phyloP scores from a whole-genome alignment of 2,113 vertebrate genomes.

The Sarotherodon lohbergeri region DNA sequence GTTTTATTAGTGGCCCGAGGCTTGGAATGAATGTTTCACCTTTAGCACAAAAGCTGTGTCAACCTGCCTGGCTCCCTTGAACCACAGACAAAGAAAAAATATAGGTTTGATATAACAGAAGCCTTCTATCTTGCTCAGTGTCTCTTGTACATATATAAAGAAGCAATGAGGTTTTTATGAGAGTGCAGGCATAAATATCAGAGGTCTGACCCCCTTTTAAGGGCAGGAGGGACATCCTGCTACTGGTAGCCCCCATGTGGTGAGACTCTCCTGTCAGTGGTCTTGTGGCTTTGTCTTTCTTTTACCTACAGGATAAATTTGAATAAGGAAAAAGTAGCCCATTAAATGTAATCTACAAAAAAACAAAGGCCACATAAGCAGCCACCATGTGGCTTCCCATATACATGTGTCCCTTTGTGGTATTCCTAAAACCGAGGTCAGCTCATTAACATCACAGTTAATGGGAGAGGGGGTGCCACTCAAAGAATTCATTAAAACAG shows the following conservation, averaged over 20 bases:
- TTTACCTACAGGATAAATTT: slow-evolving; percentile 19
- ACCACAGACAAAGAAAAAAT: slow-evolving; percentile 15
- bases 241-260: slow-evolving; percentile 2
- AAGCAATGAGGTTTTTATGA: slow-evolving; percentile 34
- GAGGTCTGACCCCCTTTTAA: slow-evolving; percentile 1
- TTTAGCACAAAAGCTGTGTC: slow-evolving; percentile 30
- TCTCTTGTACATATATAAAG: slow-evolving; percentile 13
- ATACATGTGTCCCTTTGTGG: not conserved
- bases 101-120: slow-evolving; percentile 8
- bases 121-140: not conserved
- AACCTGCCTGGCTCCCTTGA: slow-evolving; percentile 4
- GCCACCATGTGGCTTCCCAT: slow-evolving; percentile 2
- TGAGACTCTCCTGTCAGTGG: not conserved
- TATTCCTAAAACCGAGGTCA: slow-evolving; percentile 1
- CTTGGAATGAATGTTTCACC: slow-evolving; percentile 39
- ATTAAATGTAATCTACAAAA: slow-evolving; percentile 27
- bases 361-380: slow-evolving; percentile 38
- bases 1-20: slow-evolving; percentile 22
- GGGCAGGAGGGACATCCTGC: slow-evolving; percentile 20
- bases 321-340: slow-evolving; percentile 31
- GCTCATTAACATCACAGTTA: slow-evolving; percentile 51
- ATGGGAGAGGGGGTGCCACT: slow-evolving; percentile 19
- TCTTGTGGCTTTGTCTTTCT: slow-evolving; percentile 10
- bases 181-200: slow-evolving; percentile 15
- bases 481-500: slow-evolving; percentile 53